Conservation (phyloP, 64 coral and sea anemone species). For the Montipora sp. region DNA sequence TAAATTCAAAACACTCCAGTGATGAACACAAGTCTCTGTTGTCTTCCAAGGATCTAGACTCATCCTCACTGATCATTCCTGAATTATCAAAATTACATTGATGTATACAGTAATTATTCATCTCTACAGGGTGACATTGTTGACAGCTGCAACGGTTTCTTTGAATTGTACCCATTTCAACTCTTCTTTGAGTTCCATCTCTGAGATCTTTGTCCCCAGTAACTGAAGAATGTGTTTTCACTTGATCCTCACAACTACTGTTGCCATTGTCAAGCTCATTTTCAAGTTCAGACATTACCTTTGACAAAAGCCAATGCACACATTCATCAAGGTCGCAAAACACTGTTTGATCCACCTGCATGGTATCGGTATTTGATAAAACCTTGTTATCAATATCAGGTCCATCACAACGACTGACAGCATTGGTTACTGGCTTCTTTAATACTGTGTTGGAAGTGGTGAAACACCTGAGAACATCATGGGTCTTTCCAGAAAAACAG, state of each 20-base stretch:
- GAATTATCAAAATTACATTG: neutral
- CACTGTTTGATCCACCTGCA: neutral
- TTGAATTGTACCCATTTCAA: neutral
- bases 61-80: neutral
- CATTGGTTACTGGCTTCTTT: neutral
- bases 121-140: slow-evolving; percentile 28
- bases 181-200: neutral
- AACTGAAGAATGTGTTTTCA: neutral
- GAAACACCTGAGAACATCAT: neutral
- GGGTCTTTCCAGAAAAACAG: neutral
- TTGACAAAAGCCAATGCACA: slow-evolving; percentile 7
- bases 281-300: slow-evolving; percentile 23
- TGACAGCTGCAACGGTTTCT: slow-evolving; percentile 35
- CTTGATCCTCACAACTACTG: neutral
- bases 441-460: neutral
- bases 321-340: slow-evolving; percentile 26
- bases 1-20: slow-evolving; percentile 75
- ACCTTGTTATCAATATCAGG: neutral
- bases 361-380: too few species aligned
- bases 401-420: neutral
- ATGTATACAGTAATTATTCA: slow-evolving; percentile 39
- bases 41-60: neutral
- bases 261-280: neutral
- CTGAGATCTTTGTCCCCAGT: neutral
- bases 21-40: slow-evolving; percentile 37